These are phyloP conservation scores for Meda fulgida DNA, from an alignment of 2,797 vertebrate genomes.

Conservation along the genomic window DNA sequence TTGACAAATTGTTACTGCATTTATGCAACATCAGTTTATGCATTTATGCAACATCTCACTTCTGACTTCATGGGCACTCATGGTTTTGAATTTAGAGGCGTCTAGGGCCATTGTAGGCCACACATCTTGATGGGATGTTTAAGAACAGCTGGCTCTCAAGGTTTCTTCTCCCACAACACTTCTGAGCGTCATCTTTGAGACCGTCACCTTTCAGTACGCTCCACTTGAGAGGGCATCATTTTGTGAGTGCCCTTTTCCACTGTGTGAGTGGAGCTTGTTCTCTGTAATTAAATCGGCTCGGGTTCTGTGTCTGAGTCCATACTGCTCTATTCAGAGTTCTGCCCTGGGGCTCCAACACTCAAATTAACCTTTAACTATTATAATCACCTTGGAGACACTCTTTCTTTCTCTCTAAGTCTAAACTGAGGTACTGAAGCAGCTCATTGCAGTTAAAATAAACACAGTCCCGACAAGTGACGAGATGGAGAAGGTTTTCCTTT, in stretches of 20 bases:
- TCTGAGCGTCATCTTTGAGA: conserved; percentile 25
- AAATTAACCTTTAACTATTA: conserved; percentile 78
- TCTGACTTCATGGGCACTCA: background rate
- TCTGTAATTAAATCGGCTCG: conserved; percentile 51
- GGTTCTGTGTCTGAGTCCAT: conserved; percentile 43
- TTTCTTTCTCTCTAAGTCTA: conserved; percentile 4
- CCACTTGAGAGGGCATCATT: conserved; percentile 41
- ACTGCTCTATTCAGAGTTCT: conserved; percentile 48
- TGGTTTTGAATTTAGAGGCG: background rate
- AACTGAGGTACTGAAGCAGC: conserved; percentile 13
- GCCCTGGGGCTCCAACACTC: conserved; percentile 68
- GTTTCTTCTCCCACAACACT: conserved; percentile 20
- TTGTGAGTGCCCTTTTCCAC: conserved; percentile 43
- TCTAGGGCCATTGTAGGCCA: background rate
- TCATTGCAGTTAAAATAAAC: conserved; percentile 27
- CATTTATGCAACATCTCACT: conserved; percentile 3
- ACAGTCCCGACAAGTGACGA: background rate
- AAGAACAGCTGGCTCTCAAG: conserved; percentile 26
- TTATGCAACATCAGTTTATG: background rate
- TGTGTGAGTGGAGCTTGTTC: conserved; percentile 43
- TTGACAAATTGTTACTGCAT: background rate
- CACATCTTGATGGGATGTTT: background rate
- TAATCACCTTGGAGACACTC: conserved; percentile 64
- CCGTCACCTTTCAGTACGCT: conserved; percentile 35
- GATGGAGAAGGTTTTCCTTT: conserved; percentile 8